A percentile compares a stretch with the other conserved stretches of the same genome.
These are phyloP conservation scores for Drosophila gunungcola DNA, from an alignment of 1,140 invertebrate species.

Conservation along the genomic window DNA sequence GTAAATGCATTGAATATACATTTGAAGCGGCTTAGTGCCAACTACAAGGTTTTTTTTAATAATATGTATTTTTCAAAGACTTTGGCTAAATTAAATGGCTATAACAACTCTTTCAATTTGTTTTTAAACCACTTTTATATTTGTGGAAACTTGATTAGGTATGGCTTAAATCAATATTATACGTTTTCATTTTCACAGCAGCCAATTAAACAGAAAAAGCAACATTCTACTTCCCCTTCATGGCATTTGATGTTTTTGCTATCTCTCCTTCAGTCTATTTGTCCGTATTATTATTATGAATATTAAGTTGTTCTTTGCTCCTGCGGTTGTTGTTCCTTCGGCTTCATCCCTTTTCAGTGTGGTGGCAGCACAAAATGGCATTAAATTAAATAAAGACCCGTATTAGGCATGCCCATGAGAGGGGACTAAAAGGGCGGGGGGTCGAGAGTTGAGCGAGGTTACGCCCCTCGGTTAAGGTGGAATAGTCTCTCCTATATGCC, in stretches of 20 bases:
- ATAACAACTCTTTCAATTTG: too few relatives aligned
- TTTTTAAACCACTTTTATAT: too few relatives aligned
- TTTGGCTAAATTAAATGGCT: too few relatives aligned
- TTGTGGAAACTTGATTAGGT: background rate
- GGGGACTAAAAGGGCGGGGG: conserved; percentile 1
- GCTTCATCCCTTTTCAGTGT: conserved; percentile 13
- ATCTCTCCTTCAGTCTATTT: conserved; percentile 17
- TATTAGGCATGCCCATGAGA: conserved; percentile 68
- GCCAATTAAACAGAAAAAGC: background rate
- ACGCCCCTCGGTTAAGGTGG: conserved; percentile 48
- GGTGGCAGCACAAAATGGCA: conserved; percentile 72
- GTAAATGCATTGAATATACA: too few relatives aligned
- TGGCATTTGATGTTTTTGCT: conserved; percentile 9
- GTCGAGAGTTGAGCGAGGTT: conserved; percentile 32
- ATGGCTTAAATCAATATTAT: background rate
- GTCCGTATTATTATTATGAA: conserved; percentile 26
- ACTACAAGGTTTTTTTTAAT: too few relatives aligned
- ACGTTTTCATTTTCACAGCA: background rate
- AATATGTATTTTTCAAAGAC: too few relatives aligned
- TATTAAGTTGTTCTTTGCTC: conserved; percentile 21
- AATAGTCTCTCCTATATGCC: conserved; percentile 31
- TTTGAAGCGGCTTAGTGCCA: background rate
- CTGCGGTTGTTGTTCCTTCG: conserved; percentile 13
- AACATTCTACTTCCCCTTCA: background rate
- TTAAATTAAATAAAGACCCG: conserved; percentile 81